Base-by-base conservation (phyloP, 1,140 invertebrate genomes). In the Neelides sp. region DNA sequence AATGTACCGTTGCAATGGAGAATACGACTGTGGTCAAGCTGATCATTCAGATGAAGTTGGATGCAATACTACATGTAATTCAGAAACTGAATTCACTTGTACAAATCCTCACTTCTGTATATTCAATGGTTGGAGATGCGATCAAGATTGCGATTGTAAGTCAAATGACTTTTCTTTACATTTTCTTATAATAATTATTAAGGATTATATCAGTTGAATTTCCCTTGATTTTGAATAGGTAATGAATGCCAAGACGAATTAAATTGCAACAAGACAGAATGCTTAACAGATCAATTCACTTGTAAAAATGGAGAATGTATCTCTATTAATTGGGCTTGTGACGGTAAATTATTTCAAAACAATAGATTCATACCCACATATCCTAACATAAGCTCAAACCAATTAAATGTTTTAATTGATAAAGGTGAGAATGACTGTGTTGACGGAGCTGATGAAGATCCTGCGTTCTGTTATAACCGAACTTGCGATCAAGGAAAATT, bases 1-100 rank as follows among this genome's bases (percentile, higher is more conserved):
- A 3, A 63, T 54, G 39, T 69, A 71, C 64, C 69, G 69, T 27
- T 84, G 82, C 65, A 77, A 82, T 64, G 79, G 80, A n/a, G 76
- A 77, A 62, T 71, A 68, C 48, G 74, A 80, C 54, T 82, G 79
- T 52, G 50, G 42, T 34, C 28, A 24, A 64, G 70, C 71, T 24
- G 77, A 78, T 64, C 64, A 67, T 19, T 73, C 71, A 45, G 79
- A 82, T 65, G 78, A 80, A 64, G 36, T 47, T 8, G 67, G 71
- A 57, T 80, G 78, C 64, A 72, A 71, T 54, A 62, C 59, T 4
- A 67, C 65, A 1, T 77, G 75, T 60, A 48, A 52, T 17, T 42
- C 45, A 2, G 64, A 66, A n/a, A n/a, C n/a, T 45, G 70, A 76
- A 56, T 77, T 77, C 56, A 63, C 65, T 44, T 78, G 76, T 57